Evolutionary conservation across 2,888 invertebrate species (phyloP).

Genomic region (Ceramica pisi): DNA sequence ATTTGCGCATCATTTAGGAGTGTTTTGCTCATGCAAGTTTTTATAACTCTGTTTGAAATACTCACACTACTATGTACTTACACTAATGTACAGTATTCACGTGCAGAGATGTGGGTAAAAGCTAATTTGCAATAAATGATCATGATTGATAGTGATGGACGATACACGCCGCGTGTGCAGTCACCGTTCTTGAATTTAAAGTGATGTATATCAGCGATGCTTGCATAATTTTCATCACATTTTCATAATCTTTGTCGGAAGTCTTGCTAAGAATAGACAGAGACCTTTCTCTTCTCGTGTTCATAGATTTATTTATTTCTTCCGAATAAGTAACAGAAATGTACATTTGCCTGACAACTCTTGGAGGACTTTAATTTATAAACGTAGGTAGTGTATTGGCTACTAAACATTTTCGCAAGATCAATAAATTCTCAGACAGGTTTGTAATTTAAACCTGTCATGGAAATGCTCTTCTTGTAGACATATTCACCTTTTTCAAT

Average conservation of each 20-base stretch:
- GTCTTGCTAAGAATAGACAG: not conserved
- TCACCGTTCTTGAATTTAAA: conserved; percentile 28
- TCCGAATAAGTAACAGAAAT: not conserved
- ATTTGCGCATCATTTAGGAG: conserved; percentile 2
- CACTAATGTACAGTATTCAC: not conserved
- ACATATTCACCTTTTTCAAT: not conserved
- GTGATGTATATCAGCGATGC: conserved; percentile 18
- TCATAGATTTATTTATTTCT: not conserved
- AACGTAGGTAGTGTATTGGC: not conserved
- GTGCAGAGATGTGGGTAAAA: conserved; percentile 23
- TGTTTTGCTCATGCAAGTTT: conserved; percentile 1
- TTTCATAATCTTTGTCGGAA: conserved; percentile 15
- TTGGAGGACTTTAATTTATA: not conserved
- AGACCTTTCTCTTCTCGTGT: conserved; percentile 21
- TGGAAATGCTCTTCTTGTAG: not conserved
- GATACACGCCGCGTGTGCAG: conserved; percentile 21
- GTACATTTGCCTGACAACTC: not conserved
- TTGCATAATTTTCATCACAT: conserved; percentile 32
- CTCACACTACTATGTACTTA: too few relatives aligned
- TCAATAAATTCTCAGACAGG: not conserved
- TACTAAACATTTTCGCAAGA: not conserved
- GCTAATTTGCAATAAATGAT: conserved; percentile 42
- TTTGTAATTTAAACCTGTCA: not conserved
- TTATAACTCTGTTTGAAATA: not conserved
- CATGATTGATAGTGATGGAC: conserved; percentile 53